Percentiles rank a stretch among this genome's conserved stretches.
Conservation (phyloP, 2,888 invertebrate species). For the Papilio demoleus region DNA sequence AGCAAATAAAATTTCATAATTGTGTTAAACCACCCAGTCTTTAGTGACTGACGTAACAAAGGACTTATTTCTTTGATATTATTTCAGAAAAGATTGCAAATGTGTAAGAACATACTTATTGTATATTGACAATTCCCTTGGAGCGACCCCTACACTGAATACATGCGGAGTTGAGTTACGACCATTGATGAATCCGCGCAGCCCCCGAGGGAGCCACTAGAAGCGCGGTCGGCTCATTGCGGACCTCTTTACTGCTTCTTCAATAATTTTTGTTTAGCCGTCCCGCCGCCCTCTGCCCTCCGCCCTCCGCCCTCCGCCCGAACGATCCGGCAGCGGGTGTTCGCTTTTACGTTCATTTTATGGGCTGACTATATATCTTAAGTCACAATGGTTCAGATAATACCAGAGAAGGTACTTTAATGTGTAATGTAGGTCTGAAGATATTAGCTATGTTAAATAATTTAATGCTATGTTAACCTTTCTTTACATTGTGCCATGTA, state of each 20-base stretch:
- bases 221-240: slow-evolving; percentile 4
- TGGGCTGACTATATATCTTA: background rate
- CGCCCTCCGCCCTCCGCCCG: background rate
- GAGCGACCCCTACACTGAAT: background rate
- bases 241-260: slow-evolving; percentile 12
- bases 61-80: background rate
- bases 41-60: no score
- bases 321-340: background rate
- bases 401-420: background rate
- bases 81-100: no score
- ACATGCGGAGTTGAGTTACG: background rate
- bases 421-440: background rate
- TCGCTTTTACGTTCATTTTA: background rate
- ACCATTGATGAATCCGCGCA: background rate
- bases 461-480: no score
- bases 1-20: no score
- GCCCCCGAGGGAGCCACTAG: background rate
- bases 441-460: background rate
- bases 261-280: slow-evolving; percentile 18
- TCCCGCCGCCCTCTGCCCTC: no score
- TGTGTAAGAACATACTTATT: background rate
- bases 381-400: background rate
- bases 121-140: background rate
- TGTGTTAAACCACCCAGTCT: no score
- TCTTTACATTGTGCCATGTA: no score